Conservation (phyloP, 2,113 vertebrate genomes). For the Miniopterus natalensis region DNA sequence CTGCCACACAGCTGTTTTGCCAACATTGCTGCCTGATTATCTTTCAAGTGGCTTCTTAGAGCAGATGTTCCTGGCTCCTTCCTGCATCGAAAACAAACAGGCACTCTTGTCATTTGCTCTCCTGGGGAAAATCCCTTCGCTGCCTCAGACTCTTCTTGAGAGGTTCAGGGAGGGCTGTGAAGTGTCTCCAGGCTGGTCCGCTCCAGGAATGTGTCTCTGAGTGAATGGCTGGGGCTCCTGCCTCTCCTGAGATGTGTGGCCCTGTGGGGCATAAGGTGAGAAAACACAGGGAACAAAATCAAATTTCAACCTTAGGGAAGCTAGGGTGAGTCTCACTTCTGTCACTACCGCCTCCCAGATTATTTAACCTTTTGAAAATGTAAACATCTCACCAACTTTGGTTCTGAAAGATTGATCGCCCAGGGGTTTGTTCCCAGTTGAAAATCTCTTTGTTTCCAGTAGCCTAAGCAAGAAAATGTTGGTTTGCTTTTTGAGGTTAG, state of each 20-base stretch:
- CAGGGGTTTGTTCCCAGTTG: not conserved
- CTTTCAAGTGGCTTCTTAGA: constrained; percentile 84
- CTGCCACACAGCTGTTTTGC: constrained; percentile 82
- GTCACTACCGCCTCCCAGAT: not conserved
- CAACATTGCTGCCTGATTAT: constrained; percentile 78
- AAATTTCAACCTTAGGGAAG: not conserved
- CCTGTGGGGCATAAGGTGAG: accelerated
- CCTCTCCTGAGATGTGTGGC: not conserved
- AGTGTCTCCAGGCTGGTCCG: not conserved
- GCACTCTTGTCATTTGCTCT: constrained; percentile 66
- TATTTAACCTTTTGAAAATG: constrained; percentile 19
- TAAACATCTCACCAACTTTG: not conserved
- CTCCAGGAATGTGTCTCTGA: constrained; percentile 44
- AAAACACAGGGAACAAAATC: not conserved
- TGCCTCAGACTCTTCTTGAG: constrained; percentile 28
- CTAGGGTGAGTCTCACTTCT: not conserved
- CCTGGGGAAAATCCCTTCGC: constrained; percentile 71
- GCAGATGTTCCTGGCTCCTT: constrained; percentile 78
- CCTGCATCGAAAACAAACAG: constrained; percentile 80
- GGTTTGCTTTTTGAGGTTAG: constrained; percentile 17
- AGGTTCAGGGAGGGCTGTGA: constrained; percentile 46
- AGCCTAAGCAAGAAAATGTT: not conserved
- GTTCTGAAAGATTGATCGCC: not conserved
- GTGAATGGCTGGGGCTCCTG: not conserved
- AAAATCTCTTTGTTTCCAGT: constrained; percentile 25